Percentiles rank a stretch among this genome's conserved stretches.
These are phyloP conservation scores for Watsonalla binaria DNA, from an alignment of 2,888 invertebrate genomes.

Conservation along the genomic window DNA sequence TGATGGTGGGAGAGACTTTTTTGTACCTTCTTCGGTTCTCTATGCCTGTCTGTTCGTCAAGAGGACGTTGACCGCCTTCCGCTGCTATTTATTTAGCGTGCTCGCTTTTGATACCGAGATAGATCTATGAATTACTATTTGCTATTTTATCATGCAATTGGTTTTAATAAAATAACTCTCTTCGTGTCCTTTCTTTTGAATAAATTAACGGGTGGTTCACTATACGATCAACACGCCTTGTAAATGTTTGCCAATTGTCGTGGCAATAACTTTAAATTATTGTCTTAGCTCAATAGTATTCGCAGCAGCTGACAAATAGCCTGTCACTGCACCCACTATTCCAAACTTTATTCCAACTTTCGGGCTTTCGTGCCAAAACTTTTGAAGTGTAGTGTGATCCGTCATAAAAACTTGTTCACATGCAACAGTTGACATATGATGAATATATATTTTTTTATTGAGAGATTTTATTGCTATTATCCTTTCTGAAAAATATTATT, in stretches of 20 bases:
- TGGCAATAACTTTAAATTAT: conserved; percentile 1
- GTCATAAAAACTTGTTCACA: conserved; percentile 16
- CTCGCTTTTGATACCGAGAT: conserved; percentile 39
- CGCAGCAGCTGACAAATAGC: conserved; percentile 14
- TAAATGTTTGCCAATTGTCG: neutral
- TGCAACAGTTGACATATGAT: conserved; percentile 6
- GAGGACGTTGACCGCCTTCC: conserved; percentile 68
- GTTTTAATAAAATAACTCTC: too few species aligned
- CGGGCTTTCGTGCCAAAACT: conserved; percentile 18
- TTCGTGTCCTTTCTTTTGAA: too few species aligned
- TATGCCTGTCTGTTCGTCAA: conserved; percentile 54
- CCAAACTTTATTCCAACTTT: conserved; percentile 18
- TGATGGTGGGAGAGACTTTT: conserved; percentile 53
- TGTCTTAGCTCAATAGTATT: conserved; percentile 8
- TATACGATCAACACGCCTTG: neutral
- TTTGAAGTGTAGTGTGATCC: conserved; percentile 12
- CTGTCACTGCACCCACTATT: conserved; percentile 11
- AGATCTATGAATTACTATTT: neutral
- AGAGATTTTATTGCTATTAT: neutral
- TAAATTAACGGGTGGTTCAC: conserved; percentile 4
- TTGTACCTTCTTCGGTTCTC: conserved; percentile 64
- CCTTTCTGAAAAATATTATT: too few species aligned
- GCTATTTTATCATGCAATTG: neutral
- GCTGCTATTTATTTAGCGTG: conserved; percentile 62
- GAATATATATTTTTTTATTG: conserved; percentile 7